phyloP scores from a whole-genome alignment of 2,797 vertebrate genomes.

The Ispidina lecontei region DNA sequence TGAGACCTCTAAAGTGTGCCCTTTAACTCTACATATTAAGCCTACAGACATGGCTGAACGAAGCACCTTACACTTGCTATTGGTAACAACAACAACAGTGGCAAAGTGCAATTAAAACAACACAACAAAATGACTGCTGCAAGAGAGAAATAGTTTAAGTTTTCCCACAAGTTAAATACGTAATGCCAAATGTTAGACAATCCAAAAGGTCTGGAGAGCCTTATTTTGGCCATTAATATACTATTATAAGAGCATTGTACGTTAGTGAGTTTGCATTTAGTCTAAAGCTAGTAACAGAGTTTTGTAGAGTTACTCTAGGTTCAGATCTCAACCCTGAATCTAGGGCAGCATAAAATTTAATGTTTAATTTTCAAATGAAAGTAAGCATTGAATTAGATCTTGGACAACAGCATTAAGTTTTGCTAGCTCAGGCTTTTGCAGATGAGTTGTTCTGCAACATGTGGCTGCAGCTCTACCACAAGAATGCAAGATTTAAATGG shows the following conservation, averaged over 20 bases:
- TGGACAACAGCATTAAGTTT: conserved; percentile 30
- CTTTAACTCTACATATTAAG: not conserved
- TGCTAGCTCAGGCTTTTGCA: conserved; percentile 47
- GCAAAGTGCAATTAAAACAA: not conserved
- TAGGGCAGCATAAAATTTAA: not conserved
- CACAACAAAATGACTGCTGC: not conserved
- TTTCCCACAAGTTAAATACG: not conserved
- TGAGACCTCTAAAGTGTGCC: not conserved
- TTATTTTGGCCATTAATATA: not conserved
- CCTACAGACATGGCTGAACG: not conserved
- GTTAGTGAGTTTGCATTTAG: not conserved
- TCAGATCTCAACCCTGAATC: not conserved
- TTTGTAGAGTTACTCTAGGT: not conserved
- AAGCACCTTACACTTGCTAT: not conserved
- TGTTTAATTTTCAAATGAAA: not conserved
- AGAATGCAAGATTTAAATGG: not conserved
- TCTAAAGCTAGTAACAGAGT: not conserved
- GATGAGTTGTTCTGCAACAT: conserved; percentile 7
- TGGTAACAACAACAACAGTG: not conserved
- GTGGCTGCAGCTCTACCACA: not conserved
- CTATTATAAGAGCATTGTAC: not conserved
- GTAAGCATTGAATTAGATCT: conserved; percentile 3
- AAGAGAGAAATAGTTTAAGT: not conserved
- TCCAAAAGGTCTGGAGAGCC: not conserved
- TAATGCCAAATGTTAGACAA: not conserved